Percentiles rank a stretch among this genome's conserved stretches.
These are phyloP conservation scores for Parauchenoglanis punctatus DNA, from an alignment of 2,797 vertebrate genomes.

Conservation along the genomic window DNA sequence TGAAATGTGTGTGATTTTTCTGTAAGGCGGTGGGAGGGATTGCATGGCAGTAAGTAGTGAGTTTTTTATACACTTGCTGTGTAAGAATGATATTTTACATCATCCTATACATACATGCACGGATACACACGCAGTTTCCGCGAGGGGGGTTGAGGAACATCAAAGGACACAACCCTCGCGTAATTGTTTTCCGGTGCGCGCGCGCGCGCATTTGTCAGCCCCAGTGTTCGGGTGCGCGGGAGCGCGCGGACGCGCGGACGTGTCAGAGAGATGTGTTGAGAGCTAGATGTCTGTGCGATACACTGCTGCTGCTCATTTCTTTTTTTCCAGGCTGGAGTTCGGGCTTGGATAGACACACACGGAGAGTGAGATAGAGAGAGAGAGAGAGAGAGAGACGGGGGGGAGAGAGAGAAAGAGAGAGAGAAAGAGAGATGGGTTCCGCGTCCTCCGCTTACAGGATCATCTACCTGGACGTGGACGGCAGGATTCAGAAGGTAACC, in stretches of 20 bases:
- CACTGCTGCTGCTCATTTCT: constrained; percentile 26
- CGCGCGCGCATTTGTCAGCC: background rate
- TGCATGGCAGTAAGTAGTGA: too few species aligned
- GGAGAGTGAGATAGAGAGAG: constrained; percentile 2
- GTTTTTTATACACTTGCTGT: background rate
- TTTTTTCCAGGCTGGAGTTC: constrained; percentile 14
- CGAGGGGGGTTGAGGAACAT: background rate
- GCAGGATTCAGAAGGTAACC: constrained; percentile 74
- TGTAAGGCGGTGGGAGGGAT: background rate
- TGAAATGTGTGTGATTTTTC: background rate
- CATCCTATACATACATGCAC: too few species aligned
- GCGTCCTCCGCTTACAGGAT: constrained; percentile 74
- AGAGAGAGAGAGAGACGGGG: background rate
- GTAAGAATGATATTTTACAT: background rate
- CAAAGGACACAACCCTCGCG: too few species aligned
- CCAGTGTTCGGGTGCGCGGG: background rate
- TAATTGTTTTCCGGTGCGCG: background rate
- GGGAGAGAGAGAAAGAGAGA: constrained; percentile 13
- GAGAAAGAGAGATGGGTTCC: constrained; percentile 68
- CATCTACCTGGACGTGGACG: constrained; percentile 77
- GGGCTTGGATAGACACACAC: background rate
- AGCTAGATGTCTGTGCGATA: constrained; percentile 30
- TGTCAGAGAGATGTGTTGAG: constrained; percentile 50
- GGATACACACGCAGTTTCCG: background rate
- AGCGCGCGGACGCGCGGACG: constrained; percentile 36